Percentiles rank a stretch among this genome's conserved stretches.
Evolutionary conservation across 2,113 vertebrate genomes (phyloP).

Genomic region (Aphelocoma coerulescens): DNA sequence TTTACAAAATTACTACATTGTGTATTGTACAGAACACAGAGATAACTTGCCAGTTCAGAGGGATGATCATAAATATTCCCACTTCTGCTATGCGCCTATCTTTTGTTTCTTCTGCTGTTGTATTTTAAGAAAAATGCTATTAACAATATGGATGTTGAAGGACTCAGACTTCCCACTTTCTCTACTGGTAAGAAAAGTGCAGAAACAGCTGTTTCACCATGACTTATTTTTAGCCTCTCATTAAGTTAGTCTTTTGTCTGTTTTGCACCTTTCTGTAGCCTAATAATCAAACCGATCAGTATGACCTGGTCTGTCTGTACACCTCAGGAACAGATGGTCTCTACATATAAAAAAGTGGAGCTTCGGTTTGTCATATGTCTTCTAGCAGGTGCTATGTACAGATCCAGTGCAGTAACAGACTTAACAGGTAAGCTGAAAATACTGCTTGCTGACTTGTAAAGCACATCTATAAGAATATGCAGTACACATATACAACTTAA

Average conservation of each 20-base stretch:
- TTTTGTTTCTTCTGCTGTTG: not conserved
- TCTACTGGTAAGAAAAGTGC: not conserved
- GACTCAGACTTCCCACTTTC: not conserved
- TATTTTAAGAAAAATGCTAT: not conserved
- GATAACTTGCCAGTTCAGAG: not conserved
- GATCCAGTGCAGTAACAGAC: not conserved
- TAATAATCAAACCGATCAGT: not conserved
- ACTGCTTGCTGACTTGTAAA: slow-evolving; percentile 26
- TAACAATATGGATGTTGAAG: not conserved
- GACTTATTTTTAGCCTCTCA: not conserved
- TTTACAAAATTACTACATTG: not conserved
- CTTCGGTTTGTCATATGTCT: not conserved
- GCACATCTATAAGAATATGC: slow-evolving; percentile 1
- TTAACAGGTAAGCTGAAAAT: slow-evolving; percentile 9
- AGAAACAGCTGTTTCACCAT: not conserved
- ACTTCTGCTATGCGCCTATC: not conserved
- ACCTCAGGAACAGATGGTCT: not conserved
- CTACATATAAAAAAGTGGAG: not conserved
- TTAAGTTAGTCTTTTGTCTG: not conserved
- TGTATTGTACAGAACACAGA: not conserved
- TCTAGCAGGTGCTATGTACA: not conserved
- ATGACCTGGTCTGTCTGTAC: not conserved
- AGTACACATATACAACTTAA: slow-evolving; percentile 5
- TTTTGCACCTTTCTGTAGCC: not conserved
- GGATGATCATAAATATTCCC: not conserved